Percentiles rank a stretch among this genome's conserved stretches.
phyloP scores from a whole-genome alignment of 2,888 invertebrate genomes.

The Cryptus armator region DNA sequence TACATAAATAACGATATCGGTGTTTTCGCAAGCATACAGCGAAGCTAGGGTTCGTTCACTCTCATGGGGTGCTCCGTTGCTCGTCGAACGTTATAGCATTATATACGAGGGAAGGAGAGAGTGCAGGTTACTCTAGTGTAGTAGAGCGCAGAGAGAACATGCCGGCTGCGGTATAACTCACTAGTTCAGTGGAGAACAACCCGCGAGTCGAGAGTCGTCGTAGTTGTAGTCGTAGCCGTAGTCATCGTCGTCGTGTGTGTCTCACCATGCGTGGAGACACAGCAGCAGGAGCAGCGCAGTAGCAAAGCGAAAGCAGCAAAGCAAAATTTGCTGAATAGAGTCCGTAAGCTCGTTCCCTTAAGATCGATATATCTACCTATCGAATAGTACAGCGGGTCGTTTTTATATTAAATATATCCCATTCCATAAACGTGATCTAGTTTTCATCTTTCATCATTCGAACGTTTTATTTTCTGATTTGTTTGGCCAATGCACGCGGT shows the following conservation, averaged over 20 bases:
- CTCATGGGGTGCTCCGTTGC: slow-evolving; percentile 41
- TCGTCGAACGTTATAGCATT: slow-evolving; percentile 19
- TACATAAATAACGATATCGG: slow-evolving; percentile 84
- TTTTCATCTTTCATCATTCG: background rate
- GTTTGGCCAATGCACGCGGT: background rate
- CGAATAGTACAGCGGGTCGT: background rate
- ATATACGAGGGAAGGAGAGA: background rate
- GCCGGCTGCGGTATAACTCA: slow-evolving; percentile 59
- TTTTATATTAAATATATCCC: background rate
- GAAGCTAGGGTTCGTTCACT: slow-evolving; percentile 20
- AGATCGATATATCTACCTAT: slow-evolving; percentile 41
- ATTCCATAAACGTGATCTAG: background rate
- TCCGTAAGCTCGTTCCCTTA: slow-evolving; percentile 43
- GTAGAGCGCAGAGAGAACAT: slow-evolving; percentile 47
- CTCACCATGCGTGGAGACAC: slow-evolving; percentile 12
- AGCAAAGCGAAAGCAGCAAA: slow-evolving; percentile 41
- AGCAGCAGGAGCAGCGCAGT: slow-evolving; percentile 23
- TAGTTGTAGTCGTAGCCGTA: slow-evolving; percentile 28
- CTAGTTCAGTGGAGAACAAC: slow-evolving; percentile 34
- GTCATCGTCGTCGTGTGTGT: slow-evolving; percentile 26
- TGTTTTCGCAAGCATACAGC: slow-evolving; percentile 81
- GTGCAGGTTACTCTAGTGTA: slow-evolving; percentile 50
- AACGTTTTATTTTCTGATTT: background rate
- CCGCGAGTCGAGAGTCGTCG: slow-evolving; percentile 49
- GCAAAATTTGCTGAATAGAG: slow-evolving; percentile 44